These are phyloP conservation scores for Dicrostonyx torquatus DNA, from an alignment of 2,797 vertebrate species.

Conservation along the genomic window DNA sequence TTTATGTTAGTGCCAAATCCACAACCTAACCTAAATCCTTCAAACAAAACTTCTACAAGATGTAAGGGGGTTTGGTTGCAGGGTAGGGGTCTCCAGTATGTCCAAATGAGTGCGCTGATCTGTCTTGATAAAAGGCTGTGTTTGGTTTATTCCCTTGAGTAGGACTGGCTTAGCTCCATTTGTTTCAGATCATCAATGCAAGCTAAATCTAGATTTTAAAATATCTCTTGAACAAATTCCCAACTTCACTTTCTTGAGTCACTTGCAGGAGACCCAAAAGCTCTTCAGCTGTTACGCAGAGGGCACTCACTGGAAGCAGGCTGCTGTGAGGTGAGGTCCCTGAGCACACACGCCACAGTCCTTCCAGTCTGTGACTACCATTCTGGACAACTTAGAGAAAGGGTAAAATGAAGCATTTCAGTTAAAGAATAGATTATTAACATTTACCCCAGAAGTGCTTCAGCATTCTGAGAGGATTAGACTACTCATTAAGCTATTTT, in stretches of 20 bases:
- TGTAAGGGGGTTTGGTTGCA: background rate
- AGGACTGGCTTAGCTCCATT: background rate
- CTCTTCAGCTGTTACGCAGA: background rate
- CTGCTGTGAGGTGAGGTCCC: background rate
- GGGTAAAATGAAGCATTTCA: slow-evolving; percentile 41
- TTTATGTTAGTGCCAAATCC: slow-evolving; percentile 65
- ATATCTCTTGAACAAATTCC: slow-evolving; percentile 1
- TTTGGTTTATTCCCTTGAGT: background rate
- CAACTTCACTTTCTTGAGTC: background rate
- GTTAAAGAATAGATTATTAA: slow-evolving; percentile 52
- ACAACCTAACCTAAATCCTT: slow-evolving; percentile 12
- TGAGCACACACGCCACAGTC: background rate
- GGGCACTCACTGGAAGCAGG: background rate
- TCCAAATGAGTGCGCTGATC: background rate
- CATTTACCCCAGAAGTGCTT: slow-evolving; percentile 84
- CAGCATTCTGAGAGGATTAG: slow-evolving; percentile 80
- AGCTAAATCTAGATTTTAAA: slow-evolving; percentile 13
- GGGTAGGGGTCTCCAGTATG: background rate
- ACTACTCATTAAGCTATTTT: slow-evolving; percentile 78
- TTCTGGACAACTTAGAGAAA: slow-evolving; percentile 48
- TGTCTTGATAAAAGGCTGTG: background rate
- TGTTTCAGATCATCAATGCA: background rate
- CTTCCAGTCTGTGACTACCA: background rate
- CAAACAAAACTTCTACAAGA: slow-evolving; percentile 34
- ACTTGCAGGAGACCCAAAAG: background rate